phyloP scores from a whole-genome alignment of 1,140 invertebrate species.

The Venustaconcha ellipsiformis region DNA sequence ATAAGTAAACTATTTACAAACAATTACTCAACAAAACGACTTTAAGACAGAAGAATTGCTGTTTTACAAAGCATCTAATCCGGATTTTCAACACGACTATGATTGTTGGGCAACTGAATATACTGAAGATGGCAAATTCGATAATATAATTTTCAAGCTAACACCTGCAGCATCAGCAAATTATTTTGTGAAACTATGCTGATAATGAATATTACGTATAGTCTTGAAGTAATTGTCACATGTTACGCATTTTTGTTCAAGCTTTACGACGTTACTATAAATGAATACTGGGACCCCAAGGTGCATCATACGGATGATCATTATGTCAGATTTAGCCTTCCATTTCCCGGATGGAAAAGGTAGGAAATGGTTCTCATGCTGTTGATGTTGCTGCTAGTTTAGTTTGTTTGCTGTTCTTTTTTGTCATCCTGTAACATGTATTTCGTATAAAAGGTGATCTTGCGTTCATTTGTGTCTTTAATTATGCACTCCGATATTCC shows the following conservation, averaged over 20 bases:
- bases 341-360: constrained; percentile 13
- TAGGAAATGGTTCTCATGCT: background rate
- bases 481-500: too few species aligned
- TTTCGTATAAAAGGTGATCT: too few species aligned
- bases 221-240: too few species aligned
- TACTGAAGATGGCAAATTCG: background rate
- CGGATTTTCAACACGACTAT: too few species aligned
- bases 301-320: constrained; percentile 17
- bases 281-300: constrained; percentile 16
- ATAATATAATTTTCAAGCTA: background rate
- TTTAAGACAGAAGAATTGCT: too few species aligned
- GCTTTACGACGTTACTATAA: constrained; percentile 15
- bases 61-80: too few species aligned
- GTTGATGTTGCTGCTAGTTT: too few species aligned
- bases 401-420: too few species aligned
- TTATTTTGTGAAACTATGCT: background rate
- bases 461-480: too few species aligned
- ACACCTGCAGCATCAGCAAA: background rate
- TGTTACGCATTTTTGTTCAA: constrained; percentile 14
- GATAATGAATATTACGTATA: background rate
- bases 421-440: too few species aligned
- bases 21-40: too few species aligned
- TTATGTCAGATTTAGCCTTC: constrained; percentile 1
- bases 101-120: background rate
- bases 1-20: too few species aligned